Conservation (phyloP, 2,113 vertebrate genomes). For the Tringa solitaria region DNA sequence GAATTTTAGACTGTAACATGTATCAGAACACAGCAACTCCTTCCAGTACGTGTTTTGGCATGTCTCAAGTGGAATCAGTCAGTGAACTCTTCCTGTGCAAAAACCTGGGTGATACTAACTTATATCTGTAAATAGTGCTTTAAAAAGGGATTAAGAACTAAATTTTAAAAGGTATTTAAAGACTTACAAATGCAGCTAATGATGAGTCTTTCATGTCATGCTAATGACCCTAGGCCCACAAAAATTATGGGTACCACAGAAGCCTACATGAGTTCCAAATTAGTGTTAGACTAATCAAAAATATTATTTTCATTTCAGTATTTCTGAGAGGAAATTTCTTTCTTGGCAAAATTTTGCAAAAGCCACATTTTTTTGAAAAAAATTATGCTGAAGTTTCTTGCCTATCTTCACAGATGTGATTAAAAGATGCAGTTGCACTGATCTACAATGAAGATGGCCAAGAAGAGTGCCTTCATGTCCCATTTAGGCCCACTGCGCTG, state of each 20-base stretch:
- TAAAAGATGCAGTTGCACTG: not conserved
- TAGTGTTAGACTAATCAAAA: not conserved
- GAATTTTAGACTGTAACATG: not conserved
- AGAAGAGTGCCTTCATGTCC: not conserved
- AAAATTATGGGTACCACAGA: not conserved
- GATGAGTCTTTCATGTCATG: not conserved
- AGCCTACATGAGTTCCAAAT: not conserved
- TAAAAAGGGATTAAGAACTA: not conserved
- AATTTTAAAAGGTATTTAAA: not conserved
- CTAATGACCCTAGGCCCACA: not conserved
- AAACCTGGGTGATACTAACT: not conserved
- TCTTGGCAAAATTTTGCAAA: not conserved
- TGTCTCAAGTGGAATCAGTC: not conserved
- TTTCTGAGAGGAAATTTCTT: not conserved
- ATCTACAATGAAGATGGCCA: not conserved
- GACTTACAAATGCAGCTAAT: not conserved
- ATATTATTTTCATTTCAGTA: not conserved
- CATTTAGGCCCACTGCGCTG: not conserved
- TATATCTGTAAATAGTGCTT: not conserved
- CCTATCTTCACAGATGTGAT: not conserved
- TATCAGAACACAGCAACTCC: not conserved
- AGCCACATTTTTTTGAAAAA: not conserved
- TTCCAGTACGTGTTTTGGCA: not conserved
- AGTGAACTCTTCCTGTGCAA: not conserved
- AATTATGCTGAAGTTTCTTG: not conserved